These are phyloP conservation scores for Hemistola chrysoprasaria DNA, from an alignment of 2,888 invertebrate genomes.

Conservation along the genomic window DNA sequence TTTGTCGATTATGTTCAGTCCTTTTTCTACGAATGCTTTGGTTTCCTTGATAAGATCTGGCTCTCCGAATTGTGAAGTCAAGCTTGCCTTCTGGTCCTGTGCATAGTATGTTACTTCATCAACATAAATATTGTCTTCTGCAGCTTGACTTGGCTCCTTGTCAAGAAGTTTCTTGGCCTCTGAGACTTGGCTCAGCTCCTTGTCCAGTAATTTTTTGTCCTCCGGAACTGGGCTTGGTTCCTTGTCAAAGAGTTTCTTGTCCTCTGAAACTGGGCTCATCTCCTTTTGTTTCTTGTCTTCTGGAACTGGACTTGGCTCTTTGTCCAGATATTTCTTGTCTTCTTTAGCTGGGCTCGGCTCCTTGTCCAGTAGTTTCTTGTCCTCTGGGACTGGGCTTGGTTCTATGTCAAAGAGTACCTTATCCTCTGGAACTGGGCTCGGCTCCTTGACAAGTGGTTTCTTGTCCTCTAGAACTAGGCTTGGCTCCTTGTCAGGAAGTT, in stretches of 20 bases:
- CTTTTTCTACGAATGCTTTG: too few species aligned
- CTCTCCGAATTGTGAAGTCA: too few species aligned
- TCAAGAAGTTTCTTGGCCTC: neutral
- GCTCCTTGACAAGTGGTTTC: conserved; percentile 6
- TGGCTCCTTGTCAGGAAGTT: neutral
- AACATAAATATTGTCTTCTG: conserved; percentile 1
- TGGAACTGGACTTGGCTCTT: conserved; percentile 13
- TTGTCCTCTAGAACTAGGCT: conserved; percentile 15
- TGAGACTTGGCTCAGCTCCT: conserved; percentile 6
- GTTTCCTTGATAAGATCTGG: too few species aligned
- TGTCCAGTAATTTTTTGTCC: conserved; percentile 5
- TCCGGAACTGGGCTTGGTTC: conserved; percentile 12
- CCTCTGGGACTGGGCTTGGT: conserved; percentile 1
- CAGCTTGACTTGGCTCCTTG: neutral
- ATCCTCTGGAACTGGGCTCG: conserved; percentile 12
- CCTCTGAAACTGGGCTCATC: conserved; percentile 7
- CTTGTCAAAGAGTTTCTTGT: conserved; percentile 11
- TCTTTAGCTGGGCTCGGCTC: conserved; percentile 4
- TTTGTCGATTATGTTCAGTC: too few species aligned
- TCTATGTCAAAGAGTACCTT: neutral
- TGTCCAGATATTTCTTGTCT: too few species aligned
- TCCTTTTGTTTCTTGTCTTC: conserved; percentile 14
- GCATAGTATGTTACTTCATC: too few species aligned
- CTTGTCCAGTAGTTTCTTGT: neutral
- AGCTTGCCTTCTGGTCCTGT: neutral